phyloP scores from a whole-genome alignment of 1,140 invertebrate genomes.

The Bombus ignitus region DNA sequence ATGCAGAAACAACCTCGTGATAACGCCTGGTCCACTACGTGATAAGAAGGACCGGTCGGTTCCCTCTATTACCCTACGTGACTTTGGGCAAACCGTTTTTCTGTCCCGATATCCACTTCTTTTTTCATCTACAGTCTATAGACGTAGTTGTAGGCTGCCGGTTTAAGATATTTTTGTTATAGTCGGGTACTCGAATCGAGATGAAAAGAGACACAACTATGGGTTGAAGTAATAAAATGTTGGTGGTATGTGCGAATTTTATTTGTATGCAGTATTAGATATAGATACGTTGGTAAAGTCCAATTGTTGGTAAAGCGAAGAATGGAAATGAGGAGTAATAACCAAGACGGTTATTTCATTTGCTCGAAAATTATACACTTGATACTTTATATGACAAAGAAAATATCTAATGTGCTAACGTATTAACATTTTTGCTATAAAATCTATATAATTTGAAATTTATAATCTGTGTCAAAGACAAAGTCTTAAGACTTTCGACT shows the following conservation, averaged over 20 bases:
- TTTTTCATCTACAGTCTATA: neutral
- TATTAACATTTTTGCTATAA: too few species aligned
- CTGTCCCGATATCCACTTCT: neutral
- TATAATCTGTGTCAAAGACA: too few species aligned
- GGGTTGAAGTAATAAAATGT: neutral
- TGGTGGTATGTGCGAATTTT: neutral
- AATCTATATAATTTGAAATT: too few species aligned
- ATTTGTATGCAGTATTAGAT: neutral
- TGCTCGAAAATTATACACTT: too few species aligned
- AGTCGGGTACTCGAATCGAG: neutral
- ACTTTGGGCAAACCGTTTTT: neutral
- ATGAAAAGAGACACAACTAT: neutral
- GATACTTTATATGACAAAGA: too few species aligned
- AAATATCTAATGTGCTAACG: too few species aligned
- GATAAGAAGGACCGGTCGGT: slow-evolving; percentile 23
- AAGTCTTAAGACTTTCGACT: too few species aligned
- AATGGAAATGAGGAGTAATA: too few species aligned
- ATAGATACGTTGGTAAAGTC: too few species aligned
- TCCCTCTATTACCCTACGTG: slow-evolving; percentile 1
- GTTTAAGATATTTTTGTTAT: neutral
- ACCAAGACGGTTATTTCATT: too few species aligned
- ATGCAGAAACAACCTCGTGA: slow-evolving; percentile 8
- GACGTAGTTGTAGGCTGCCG: neutral
- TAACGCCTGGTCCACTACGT: neutral
- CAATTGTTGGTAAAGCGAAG: too few species aligned